phyloP scores from a whole-genome alignment of 2,888 invertebrate genomes.

The Phytoseiulus persimilis region DNA sequence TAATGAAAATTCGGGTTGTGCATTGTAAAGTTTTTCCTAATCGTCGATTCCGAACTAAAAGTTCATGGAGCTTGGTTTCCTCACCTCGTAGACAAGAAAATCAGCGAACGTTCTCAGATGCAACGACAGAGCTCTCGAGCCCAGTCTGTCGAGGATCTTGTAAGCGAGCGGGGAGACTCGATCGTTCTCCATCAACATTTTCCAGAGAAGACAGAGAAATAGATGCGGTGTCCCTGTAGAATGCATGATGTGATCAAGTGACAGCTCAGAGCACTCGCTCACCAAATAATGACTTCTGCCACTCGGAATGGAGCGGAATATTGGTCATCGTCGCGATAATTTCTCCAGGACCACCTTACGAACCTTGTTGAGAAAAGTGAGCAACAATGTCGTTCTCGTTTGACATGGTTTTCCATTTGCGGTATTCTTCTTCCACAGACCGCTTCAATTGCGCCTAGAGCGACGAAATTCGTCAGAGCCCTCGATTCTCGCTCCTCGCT shows the following conservation, averaged over 20 bases:
- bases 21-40: too few relatives aligned
- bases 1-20: too few relatives aligned
- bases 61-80: constrained; percentile 48
- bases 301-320: too few relatives aligned
- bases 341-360: too few relatives aligned
- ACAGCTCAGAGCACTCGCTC: constrained; percentile 39
- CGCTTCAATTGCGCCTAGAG: constrained; percentile 44
- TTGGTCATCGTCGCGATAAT: neutral
- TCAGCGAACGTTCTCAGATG: constrained; percentile 90
- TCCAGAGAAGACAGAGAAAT: constrained; percentile 63
- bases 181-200: constrained; percentile 88
- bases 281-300: too few relatives aligned
- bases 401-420: constrained; percentile 84
- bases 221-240: neutral
- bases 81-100: constrained; percentile 83
- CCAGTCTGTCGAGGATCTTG: constrained; percentile 84
- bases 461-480: neutral
- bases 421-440: constrained; percentile 82
- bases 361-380: constrained; percentile 87
- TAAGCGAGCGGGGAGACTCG: constrained; percentile 79
- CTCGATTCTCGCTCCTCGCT: neutral
- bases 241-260: constrained; percentile 39
- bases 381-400: constrained; percentile 92
- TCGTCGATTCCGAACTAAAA: neutral
- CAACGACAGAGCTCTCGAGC: constrained; percentile 77